Percentiles rank a stretch among this genome's conserved stretches.
Conservation (phyloP, 35 echinoderm and acorn worm genomes). For the Ophioderma brevispina region DNA sequence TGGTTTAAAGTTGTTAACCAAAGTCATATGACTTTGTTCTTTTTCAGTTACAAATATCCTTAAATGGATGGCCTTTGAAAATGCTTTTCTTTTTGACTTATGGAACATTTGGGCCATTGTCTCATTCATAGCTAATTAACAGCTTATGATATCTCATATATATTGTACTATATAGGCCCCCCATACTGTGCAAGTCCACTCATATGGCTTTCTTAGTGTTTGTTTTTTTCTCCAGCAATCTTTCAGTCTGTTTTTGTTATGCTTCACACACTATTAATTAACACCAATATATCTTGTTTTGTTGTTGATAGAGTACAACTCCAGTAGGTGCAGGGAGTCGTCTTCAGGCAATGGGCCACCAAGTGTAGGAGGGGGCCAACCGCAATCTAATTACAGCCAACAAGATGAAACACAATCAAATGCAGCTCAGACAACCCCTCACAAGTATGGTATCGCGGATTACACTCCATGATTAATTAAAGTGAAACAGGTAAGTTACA, state of each 20-base stretch:
- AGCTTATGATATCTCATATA: too few species aligned
- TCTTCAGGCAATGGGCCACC: slow-evolving; percentile 14
- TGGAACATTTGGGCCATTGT: too few species aligned
- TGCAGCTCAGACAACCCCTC: slow-evolving; percentile 79
- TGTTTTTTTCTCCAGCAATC: too few species aligned
- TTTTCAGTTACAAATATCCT: too few species aligned
- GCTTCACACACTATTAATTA: too few species aligned
- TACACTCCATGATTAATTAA: slow-evolving; percentile 84
- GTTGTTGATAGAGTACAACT: not conserved
- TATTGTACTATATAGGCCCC: not conserved
- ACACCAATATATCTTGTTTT: not conserved
- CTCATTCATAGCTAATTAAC: too few species aligned
- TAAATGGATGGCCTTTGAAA: too few species aligned
- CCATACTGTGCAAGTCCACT: not conserved
- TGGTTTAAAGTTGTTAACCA: too few species aligned
- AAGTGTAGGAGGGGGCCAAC: slow-evolving; percentile 18
- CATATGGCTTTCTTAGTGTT: not conserved
- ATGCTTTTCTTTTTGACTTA: too few species aligned
- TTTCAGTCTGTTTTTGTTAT: too few species aligned
- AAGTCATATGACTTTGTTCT: too few species aligned
- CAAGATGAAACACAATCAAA: slow-evolving; percentile 90
- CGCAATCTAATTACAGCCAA: slow-evolving; percentile 30
- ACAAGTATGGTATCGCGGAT: slow-evolving; percentile 71
- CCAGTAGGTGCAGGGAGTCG: slow-evolving; percentile 24
- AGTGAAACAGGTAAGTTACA: slow-evolving; percentile 92